Evolutionary conservation across 2,888 invertebrate genomes (phyloP).

Genomic region (Cetonia aurata): DNA sequence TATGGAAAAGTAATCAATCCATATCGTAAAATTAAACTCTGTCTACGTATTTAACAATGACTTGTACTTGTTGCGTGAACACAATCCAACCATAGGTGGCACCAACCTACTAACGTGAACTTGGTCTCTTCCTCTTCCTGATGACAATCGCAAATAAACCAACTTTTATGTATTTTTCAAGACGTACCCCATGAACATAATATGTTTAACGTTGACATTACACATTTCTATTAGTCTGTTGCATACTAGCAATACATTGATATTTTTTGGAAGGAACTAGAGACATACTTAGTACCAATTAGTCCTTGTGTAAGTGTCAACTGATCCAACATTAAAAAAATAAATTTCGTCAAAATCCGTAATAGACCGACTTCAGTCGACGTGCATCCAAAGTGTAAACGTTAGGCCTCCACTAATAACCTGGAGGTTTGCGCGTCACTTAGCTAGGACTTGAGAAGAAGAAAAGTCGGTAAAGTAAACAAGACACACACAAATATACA

Average conservation of each 20-base stretch:
- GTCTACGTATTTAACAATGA: too few relatives aligned
- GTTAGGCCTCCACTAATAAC: conserved; percentile 48
- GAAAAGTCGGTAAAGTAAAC: conserved; percentile 47
- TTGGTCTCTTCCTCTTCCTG: background rate
- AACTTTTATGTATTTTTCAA: conserved; percentile 33
- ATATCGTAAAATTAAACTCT: too few relatives aligned
- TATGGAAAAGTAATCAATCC: too few relatives aligned
- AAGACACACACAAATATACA: conserved; percentile 36
- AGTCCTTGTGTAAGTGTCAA: conserved; percentile 36
- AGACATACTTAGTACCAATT: conserved; percentile 39
- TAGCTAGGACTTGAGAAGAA: conserved; percentile 52
- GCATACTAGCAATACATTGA: conserved; percentile 20
- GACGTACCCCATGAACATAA: conserved; percentile 15
- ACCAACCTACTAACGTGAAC: conserved; percentile 18
- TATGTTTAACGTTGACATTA: conserved; percentile 33
- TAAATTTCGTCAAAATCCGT: conserved; percentile 41
- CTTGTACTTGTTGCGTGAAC: too few relatives aligned
- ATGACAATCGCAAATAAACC: conserved; percentile 41
- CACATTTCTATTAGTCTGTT: conserved; percentile 34
- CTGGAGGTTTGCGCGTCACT: conserved; percentile 51
- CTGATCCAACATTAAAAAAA: conserved; percentile 37
- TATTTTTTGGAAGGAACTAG: conserved; percentile 31
- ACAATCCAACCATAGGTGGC: background rate
- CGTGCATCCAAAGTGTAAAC: conserved; percentile 32
- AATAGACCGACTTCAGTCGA: conserved; percentile 37